A percentile compares a stretch with the other conserved stretches of the same genome.
These are phyloP conservation scores for Drosophila percnosoma DNA, from an alignment of 2,888 invertebrate genomes.

Conservation along the genomic window DNA sequence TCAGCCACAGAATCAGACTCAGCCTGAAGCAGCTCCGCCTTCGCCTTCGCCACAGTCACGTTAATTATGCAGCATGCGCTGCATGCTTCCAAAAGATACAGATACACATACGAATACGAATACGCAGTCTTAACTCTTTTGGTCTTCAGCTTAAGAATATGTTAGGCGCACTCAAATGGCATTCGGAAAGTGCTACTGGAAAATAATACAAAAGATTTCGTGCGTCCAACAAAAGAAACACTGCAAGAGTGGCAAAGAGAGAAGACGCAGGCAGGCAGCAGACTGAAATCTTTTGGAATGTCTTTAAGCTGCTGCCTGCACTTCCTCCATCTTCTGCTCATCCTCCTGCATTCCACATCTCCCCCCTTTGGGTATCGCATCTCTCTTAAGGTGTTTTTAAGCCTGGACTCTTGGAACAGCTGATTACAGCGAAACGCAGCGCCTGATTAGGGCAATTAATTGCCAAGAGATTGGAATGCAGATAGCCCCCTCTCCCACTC, in stretches of 20 bases:
- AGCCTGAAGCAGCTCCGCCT: slow-evolving; percentile 23
- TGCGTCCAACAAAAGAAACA: slow-evolving; percentile 66
- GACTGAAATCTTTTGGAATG: slow-evolving; percentile 46
- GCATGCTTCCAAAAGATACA: slow-evolving; percentile 61
- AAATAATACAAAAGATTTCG: slow-evolving; percentile 79
- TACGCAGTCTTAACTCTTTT: slow-evolving; percentile 56
- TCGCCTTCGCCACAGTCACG: slow-evolving; percentile 45
- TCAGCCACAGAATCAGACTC: slow-evolving; percentile 27
- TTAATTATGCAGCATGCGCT: slow-evolving; percentile 77
- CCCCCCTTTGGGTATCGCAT: slow-evolving; percentile 25
- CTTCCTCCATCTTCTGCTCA: slow-evolving; percentile 5
- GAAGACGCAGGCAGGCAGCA: not conserved
- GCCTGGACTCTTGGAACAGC: slow-evolving; percentile 64
- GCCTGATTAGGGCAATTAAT: slow-evolving; percentile 80
- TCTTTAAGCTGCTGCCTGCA: slow-evolving; percentile 48
- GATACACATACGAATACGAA: slow-evolving; percentile 65
- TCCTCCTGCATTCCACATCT: not conserved
- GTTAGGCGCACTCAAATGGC: slow-evolving; percentile 80
- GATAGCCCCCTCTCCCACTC: slow-evolving; percentile 6
- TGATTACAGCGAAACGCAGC: slow-evolving; percentile 69
- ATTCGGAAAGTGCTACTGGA: slow-evolving; percentile 82
- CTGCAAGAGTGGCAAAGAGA: not conserved
- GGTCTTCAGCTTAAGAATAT: slow-evolving; percentile 68
- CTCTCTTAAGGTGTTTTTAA: slow-evolving; percentile 64
- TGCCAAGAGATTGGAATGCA: slow-evolving; percentile 63